These are phyloP conservation scores for Aricia artaxerxes DNA, from an alignment of 2,888 invertebrate genomes.

Conservation along the genomic window DNA sequence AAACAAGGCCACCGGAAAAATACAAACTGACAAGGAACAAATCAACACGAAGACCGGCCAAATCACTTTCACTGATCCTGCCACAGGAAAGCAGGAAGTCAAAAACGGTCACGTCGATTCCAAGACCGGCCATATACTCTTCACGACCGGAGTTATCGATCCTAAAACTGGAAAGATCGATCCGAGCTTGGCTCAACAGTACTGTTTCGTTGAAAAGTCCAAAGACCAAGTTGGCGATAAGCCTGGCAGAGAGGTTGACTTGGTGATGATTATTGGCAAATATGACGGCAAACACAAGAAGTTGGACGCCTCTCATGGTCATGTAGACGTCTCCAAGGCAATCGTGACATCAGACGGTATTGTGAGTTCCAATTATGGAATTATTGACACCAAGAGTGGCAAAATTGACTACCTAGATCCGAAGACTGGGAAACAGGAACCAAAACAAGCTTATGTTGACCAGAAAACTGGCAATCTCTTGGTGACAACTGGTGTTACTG, in stretches of 20 bases:
- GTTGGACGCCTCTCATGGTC: conserved; percentile 69
- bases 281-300: conserved; percentile 81
- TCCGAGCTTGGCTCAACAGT: conserved; percentile 83
- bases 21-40: conserved; percentile 82
- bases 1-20: conserved; percentile 80
- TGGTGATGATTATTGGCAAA: conserved; percentile 82
- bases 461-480: conserved; percentile 85
- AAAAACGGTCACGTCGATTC: conserved; percentile 84
- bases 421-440: conserved; percentile 83
- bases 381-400: conserved; percentile 83
- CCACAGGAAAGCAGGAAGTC: conserved; percentile 83
- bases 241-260: conserved; percentile 76
- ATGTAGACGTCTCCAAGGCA: conserved; percentile 81
- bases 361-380: conserved; percentile 83
- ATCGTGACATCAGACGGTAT: conserved; percentile 78
- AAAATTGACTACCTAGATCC: conserved; percentile 83
- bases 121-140: conserved; percentile 83
- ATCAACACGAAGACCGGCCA: conserved; percentile 85
- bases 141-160: conserved; percentile 82
- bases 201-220: conserved; percentile 83
- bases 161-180: conserved; percentile 85
- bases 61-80: conserved; percentile 80
- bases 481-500: conserved; percentile 81
- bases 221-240: conserved; percentile 74
- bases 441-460: conserved; percentile 85